Conservation (phyloP, 2,797 vertebrate species). For the Sebastes minor region DNA sequence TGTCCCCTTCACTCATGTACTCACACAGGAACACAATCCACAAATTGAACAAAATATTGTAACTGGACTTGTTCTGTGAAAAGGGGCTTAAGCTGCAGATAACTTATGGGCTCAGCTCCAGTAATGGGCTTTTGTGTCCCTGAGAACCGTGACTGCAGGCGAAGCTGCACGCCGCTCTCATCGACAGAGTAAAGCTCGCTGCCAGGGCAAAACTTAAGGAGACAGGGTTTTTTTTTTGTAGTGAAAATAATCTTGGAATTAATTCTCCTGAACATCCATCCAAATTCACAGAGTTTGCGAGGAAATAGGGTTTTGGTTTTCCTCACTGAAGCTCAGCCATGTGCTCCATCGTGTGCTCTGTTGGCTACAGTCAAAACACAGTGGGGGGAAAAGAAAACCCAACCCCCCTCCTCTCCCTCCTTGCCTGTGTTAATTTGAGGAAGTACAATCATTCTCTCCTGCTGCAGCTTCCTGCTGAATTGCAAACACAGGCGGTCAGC, state of each 20-base stretch:
- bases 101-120: conserved; percentile 64
- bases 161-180: conserved; percentile 32
- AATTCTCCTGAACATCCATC: conserved; percentile 12
- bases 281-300: neutral
- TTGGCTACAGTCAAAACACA: conserved; percentile 61
- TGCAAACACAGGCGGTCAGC: conserved; percentile 41
- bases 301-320: neutral
- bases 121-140: conserved; percentile 75
- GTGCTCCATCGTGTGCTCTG: conserved; percentile 36
- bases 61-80: conserved; percentile 59
- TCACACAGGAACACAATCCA: conserved; percentile 37
- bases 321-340: conserved; percentile 14
- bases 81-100: conserved; percentile 67
- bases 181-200: conserved; percentile 7
- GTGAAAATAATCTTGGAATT: conserved; percentile 27
- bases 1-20: conserved; percentile 19
- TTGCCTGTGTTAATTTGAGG: conserved; percentile 49
- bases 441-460: conserved; percentile 60
- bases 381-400: neutral
- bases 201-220: conserved; percentile 27
- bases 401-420: neutral
- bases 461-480: conserved; percentile 55
- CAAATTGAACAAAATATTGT: conserved; percentile 57
- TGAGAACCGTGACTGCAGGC: conserved; percentile 68
- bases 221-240: neutral